phyloP scores from a whole-genome alignment of 2,113 vertebrate species.

The Pseudorhombus dupliciocellatus region DNA sequence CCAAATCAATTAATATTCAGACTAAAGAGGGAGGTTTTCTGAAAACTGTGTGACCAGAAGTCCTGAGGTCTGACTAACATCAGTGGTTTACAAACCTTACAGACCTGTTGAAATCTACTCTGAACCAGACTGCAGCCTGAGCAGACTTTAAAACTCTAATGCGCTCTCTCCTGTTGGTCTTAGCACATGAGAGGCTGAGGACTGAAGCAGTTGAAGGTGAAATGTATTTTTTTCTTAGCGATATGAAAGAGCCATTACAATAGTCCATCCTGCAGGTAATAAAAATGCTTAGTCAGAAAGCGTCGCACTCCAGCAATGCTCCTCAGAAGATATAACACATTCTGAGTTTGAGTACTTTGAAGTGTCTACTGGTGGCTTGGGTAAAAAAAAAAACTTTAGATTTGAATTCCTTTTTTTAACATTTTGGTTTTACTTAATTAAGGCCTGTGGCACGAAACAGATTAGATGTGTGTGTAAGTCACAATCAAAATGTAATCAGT shows the following conservation, averaged over 20 bases:
- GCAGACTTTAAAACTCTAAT: background rate
- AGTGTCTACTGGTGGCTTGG: background rate
- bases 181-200: background rate
- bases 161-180: background rate
- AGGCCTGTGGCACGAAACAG: too few species aligned
- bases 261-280: background rate
- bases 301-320: background rate
- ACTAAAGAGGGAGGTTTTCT: background rate
- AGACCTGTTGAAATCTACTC: background rate
- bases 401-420: too few species aligned
- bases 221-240: background rate
- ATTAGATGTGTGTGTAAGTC: too few species aligned
- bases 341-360: background rate
- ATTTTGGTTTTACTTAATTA: too few species aligned
- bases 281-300: background rate
- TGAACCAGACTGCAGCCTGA: background rate
- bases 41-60: background rate
- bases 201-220: background rate
- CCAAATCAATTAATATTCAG: too few species aligned
- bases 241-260: background rate
- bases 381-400: background rate
- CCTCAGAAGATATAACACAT: background rate
- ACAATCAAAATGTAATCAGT: too few species aligned
- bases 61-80: background rate
- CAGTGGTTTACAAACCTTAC: background rate